phyloP scores from a whole-genome alignment of 35 echinoderm and acorn worm species.

The Eucidaris tribuloides region DNA sequence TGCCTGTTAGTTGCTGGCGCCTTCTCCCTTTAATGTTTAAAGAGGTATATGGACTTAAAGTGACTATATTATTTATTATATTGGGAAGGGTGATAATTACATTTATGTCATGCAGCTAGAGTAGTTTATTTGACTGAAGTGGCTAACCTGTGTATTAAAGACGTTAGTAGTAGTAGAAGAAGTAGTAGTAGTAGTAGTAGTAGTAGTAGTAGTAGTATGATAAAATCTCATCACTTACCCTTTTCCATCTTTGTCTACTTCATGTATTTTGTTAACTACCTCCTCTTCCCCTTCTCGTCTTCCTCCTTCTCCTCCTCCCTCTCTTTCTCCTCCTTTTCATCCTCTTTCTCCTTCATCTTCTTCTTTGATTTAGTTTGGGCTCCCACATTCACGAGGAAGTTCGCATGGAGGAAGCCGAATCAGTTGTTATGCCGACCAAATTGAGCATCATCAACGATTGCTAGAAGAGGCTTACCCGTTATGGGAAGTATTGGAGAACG shows the following conservation, averaged over 20 bases:
- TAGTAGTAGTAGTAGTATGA: no score
- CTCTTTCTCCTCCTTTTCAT: neutral
- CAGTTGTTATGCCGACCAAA: conserved; percentile 54
- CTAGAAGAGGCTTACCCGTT: conserved; percentile 55
- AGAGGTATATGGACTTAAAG: no score
- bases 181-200: no score
- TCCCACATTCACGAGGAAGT: conserved; percentile 73
- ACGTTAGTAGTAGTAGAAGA: no score
- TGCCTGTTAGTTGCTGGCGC: no score
- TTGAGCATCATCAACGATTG: conserved; percentile 53
- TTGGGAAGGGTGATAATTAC: no score
- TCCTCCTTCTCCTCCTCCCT: neutral
- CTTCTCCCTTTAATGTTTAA: no score
- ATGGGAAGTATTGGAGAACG: conserved; percentile 71
- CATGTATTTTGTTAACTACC: neutral
- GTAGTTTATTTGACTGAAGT: no score
- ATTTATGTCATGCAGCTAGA: no score
- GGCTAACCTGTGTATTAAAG: no score
- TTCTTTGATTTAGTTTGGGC: conserved; percentile 65
- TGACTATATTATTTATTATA: no score
- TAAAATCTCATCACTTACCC: neutral
- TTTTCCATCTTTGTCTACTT: neutral
- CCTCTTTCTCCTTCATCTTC: neutral
- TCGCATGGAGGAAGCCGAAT: conserved; percentile 77
- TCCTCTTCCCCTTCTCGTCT: neutral